Percentiles rank a stretch among this genome's conserved stretches.
These are phyloP conservation scores for Podarcis cretensis DNA, from an alignment of 2,113 vertebrate species.

Conservation along the genomic window DNA sequence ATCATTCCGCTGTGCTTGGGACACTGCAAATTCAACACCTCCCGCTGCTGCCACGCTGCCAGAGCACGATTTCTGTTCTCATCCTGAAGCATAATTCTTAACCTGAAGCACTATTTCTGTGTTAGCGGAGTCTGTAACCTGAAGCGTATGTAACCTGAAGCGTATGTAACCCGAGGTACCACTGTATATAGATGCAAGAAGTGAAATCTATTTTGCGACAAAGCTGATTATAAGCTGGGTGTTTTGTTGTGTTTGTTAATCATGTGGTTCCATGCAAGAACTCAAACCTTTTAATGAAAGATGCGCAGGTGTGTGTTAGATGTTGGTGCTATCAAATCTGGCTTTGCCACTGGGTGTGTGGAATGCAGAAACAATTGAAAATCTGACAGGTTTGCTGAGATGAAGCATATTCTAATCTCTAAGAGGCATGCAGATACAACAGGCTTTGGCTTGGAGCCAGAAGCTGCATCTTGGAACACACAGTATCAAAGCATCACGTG, in stretches of 20 bases:
- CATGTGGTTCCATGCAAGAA: constrained; percentile 1
- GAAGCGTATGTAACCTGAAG: too few species aligned
- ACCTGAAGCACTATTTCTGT: too few species aligned
- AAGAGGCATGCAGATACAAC: constrained; percentile 25
- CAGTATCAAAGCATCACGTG: neutral
- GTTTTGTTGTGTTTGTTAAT: neutral
- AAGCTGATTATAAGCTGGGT: neutral
- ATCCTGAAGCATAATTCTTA: too few species aligned
- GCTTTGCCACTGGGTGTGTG: neutral
- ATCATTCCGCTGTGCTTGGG: too few species aligned
- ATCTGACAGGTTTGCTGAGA: constrained; percentile 14
- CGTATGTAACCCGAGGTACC: too few species aligned
- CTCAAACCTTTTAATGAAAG: neutral
- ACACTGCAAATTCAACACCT: too few species aligned
- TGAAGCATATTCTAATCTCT: neutral
- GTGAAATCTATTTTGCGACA: too few species aligned
- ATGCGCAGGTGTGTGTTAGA: too few species aligned
- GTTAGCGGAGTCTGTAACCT: too few species aligned
- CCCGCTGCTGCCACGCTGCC: too few species aligned
- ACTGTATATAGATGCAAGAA: too few species aligned
- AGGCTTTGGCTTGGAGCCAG: constrained; percentile 8
- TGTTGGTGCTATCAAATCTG: neutral
- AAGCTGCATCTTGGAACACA: neutral
- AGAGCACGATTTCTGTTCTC: too few species aligned
- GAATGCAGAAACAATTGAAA: constrained; percentile 24